Evolutionary conservation across 2,888 invertebrate genomes (phyloP).

Genomic region (Nephrotoma guestfalica): DNA sequence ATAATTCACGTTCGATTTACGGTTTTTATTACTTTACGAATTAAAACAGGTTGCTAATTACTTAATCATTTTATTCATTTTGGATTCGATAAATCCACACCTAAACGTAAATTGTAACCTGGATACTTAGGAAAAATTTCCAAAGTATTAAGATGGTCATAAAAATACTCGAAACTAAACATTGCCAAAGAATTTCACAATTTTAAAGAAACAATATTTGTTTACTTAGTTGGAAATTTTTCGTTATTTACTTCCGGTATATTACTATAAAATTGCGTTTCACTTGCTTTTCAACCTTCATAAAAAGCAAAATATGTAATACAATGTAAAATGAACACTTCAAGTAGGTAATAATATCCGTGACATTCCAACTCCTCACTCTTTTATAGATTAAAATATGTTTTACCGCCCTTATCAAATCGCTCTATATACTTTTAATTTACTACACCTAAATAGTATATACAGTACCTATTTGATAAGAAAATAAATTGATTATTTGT

Average conservation of each 20-base stretch:
- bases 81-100: too few relatives aligned
- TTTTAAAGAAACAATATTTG: too few relatives aligned
- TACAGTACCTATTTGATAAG: neutral
- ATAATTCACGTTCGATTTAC: too few relatives aligned
- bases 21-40: too few relatives aligned
- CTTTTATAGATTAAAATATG: neutral
- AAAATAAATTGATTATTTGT: neutral
- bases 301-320: neutral
- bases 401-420: neutral
- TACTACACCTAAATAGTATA: neutral
- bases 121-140: too few relatives aligned
- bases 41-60: too few relatives aligned
- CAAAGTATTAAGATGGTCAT: too few relatives aligned
- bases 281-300: neutral
- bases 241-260: neutral
- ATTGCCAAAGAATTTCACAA: too few relatives aligned
- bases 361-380: neutral
- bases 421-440: neutral
- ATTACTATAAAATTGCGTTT: neutral
- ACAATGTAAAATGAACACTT: neutral
- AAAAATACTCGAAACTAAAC: too few relatives aligned
- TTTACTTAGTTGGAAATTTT: too few relatives aligned
- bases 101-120: too few relatives aligned
- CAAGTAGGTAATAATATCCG: neutral
- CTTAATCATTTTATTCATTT: too few relatives aligned